These are phyloP conservation scores for Elaphurus davidianus DNA, from an alignment of 2,113 vertebrate genomes.

Conservation along the genomic window DNA sequence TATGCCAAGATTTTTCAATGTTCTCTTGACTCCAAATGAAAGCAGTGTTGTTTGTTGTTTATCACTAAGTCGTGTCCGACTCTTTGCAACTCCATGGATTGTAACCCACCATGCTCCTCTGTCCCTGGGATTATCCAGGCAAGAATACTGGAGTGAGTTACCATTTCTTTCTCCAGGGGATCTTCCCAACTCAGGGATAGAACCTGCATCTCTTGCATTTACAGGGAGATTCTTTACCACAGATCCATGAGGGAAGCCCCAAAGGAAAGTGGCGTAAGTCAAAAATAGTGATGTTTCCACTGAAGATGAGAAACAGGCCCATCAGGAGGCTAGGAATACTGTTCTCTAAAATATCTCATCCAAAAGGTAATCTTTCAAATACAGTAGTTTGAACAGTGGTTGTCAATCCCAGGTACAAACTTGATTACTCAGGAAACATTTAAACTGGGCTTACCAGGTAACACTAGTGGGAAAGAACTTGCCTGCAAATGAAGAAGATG, in stretches of 20 bases:
- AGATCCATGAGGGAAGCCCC: not conserved
- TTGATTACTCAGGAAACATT: not conserved
- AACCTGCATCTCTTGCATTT: not conserved
- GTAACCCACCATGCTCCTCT: not conserved
- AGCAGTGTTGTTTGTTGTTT: not conserved
- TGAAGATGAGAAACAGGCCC: not conserved
- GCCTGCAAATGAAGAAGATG: not conserved
- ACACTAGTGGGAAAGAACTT: too few species aligned
- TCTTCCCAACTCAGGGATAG: not conserved
- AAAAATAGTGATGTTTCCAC: not conserved
- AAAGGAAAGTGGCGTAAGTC: not conserved
- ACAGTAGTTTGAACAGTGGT: not conserved
- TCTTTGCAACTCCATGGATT: not conserved
- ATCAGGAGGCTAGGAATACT: not conserved
- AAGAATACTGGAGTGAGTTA: not conserved
- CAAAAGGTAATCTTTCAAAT: not conserved
- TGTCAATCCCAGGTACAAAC: not conserved
- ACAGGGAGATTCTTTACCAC: rapidly evolving
- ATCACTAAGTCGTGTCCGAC: rapidly evolving
- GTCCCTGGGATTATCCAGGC: not conserved
- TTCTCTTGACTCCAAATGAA: not conserved
- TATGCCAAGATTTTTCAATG: not conserved
- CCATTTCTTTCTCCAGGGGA: not conserved
- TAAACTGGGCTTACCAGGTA: not conserved
- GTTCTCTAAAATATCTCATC: not conserved